Conservation (phyloP, 2,113 vertebrate genomes). For the Psittacula cyanocephala region DNA sequence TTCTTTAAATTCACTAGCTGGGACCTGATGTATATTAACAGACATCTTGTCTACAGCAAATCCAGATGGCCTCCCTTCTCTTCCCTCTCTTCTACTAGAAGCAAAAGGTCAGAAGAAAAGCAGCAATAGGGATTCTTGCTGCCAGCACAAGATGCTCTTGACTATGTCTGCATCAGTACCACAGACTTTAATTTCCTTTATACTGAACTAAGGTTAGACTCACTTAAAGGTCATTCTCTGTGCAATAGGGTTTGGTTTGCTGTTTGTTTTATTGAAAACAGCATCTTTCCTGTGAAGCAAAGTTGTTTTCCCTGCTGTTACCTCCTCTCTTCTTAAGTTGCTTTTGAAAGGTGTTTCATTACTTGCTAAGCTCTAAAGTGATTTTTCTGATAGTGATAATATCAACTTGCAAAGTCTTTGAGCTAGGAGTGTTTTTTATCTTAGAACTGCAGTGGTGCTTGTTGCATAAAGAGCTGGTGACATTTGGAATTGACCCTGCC, state of each 20-base stretch:
- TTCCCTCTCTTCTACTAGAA: background rate
- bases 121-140: conserved; percentile 44
- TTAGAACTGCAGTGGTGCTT: background rate
- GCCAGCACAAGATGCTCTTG: conserved; percentile 37
- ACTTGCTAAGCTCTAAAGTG: conserved; percentile 43
- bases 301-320: conserved; percentile 5
- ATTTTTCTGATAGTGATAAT: conserved; percentile 46
- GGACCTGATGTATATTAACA: background rate
- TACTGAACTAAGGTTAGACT: conserved; percentile 31
- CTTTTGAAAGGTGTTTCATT: conserved; percentile 63
- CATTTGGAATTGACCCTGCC: conserved; percentile 42
- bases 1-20: background rate
- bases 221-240: conserved; percentile 54
- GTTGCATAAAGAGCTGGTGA: conserved; percentile 2
- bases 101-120: conserved; percentile 53
- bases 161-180: conserved; percentile 30
- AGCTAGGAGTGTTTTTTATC: conserved; percentile 7
- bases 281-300: background rate
- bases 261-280: conserved; percentile 55
- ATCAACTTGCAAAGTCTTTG: conserved; percentile 26
- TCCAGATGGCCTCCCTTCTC: background rate
- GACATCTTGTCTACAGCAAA: background rate
- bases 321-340: background rate
- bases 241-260: conserved; percentile 34
- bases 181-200: conserved; percentile 62